A percentile compares a stretch with the other conserved stretches of the same genome.
Conservation (phyloP, 1,140 invertebrate species). For the Spodoptera frugiperda region DNA sequence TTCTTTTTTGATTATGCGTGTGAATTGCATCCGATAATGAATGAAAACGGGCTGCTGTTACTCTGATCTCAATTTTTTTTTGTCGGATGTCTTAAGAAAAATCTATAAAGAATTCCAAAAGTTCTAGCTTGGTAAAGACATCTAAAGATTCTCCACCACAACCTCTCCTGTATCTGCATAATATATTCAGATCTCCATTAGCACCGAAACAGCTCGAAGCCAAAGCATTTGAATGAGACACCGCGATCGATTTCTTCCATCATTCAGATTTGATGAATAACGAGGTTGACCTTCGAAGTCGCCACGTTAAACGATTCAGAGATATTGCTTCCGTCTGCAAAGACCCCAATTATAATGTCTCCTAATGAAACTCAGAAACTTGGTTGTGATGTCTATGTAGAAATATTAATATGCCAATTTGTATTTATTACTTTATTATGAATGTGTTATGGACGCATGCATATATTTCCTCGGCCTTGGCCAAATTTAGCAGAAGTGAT, state of each 20-base stretch:
- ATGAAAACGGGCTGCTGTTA: too few species aligned
- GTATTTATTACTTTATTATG: not conserved
- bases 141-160: not conserved
- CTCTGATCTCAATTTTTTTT: too few species aligned
- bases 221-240: not conserved
- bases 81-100: too few species aligned
- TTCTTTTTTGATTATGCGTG: too few species aligned
- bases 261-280: constrained; percentile 27
- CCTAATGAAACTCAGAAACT: not conserved
- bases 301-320: constrained; percentile 5
- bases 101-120: too few species aligned
- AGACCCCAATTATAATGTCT: not conserved
- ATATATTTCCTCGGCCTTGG: too few species aligned
- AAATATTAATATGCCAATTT: not conserved
- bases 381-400: not conserved
- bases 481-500: too few species aligned
- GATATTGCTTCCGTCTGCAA: constrained; percentile 23
- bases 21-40: too few species aligned
- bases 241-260: constrained; percentile 28
- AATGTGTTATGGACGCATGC: too few species aligned
- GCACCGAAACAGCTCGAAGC: not conserved
- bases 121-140: too few species aligned
- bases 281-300: not conserved
- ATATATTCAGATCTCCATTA: constrained; percentile 16
- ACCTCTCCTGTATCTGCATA: constrained; percentile 8